Base-by-base conservation (phyloP, 1,140 invertebrate genomes). In the Drosophila sechellia region DNA sequence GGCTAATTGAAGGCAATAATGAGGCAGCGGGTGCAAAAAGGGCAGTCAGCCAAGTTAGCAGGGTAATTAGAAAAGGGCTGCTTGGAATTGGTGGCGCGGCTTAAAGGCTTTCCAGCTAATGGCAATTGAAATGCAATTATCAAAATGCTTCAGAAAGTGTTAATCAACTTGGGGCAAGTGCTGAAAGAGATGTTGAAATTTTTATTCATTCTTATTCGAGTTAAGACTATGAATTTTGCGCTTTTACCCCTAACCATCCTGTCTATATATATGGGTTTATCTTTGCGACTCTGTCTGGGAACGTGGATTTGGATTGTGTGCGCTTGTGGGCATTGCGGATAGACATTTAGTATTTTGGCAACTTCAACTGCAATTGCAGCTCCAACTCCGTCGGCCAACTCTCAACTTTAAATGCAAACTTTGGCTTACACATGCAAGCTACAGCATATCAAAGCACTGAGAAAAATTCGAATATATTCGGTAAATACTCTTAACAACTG, bases 261-360 rank as follows among this genome's bases (percentile, higher is more conserved):
- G 13, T 13, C 12, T 54, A 60, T 46, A 37, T 46, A 37, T 48
- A 12, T 39, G 12, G 58, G 17, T 46, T 20, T 55, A 31, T 49
- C 39, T 59, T 17, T 31, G 31, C 50, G 63, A 22, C 56, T 54
- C 25, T 42, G 55, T 42, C 12, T 58, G 46, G 48, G 25, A 34
- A 17, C n/a, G 39, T 58, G 50, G 55, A 63, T 84, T 80, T 80
- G 63, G 61, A 72, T 79, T 84, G 81, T 83, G 66, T 77, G 74
- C 22, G 64, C 59, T 86, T 81, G 72, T 77, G 79, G 84, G 54
- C 75, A 86, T 73, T 86, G 83, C 83, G 83, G 83, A 83, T 76
- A 72, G 66, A 87, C 74, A 83, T 86, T 83, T 77, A 79, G 81
- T 86, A 86, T 86, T 84, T 86, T 83, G 83, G 84, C 83, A 86